These are phyloP conservation scores for Crotalus helleri DNA, from an alignment of 2,113 vertebrate species.

Conservation along the genomic window DNA sequence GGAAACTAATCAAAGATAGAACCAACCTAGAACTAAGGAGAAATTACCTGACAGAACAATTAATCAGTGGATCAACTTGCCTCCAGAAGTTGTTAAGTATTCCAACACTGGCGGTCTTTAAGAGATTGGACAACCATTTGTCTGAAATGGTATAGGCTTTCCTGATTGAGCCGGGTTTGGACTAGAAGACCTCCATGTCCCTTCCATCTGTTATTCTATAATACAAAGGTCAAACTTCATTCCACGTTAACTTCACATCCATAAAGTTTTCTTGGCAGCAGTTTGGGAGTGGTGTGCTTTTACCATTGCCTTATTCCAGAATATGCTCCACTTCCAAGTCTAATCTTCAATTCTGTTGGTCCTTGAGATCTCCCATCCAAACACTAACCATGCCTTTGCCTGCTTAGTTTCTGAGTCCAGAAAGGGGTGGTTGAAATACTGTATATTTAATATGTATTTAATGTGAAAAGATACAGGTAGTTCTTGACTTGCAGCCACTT, in stretches of 20 bases:
- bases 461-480: not conserved
- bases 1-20: no score
- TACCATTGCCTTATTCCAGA: not conserved
- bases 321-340: not conserved
- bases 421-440: not conserved
- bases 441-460: not conserved
- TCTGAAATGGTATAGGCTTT: no score
- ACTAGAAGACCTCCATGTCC: no score
- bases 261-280: not conserved
- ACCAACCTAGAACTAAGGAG: no score
- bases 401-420: not conserved
- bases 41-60: no score
- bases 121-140: no score
- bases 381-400: not conserved
- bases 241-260: not conserved
- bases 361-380: not conserved
- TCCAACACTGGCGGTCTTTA: no score
- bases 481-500: no score
- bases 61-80: no score
- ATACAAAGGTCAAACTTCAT: not conserved
- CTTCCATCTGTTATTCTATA: no score
- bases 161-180: no score
- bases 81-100: no score
- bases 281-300: not conserved
- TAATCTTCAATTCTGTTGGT: not conserved